Evolutionary conservation across 2,888 invertebrate species (phyloP), one percentile per base, ranked within the genome.

Genomic region (Tiphia femorata): DNA sequence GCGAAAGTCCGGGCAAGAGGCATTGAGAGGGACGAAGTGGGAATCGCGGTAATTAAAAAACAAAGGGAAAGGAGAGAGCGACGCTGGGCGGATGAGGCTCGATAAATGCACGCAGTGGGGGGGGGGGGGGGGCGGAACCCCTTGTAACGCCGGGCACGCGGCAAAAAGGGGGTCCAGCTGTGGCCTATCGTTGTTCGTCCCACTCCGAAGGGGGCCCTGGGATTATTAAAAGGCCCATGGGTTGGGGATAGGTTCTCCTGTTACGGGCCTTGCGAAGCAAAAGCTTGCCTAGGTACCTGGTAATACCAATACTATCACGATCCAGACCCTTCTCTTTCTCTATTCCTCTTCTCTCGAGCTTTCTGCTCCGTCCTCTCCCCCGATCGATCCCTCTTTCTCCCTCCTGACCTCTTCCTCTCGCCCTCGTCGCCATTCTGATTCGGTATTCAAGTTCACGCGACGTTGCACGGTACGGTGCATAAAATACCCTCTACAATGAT

Each of bases 401-500:
- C 29, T 21, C 21, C 12, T 38, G 20, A 37, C 30, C 35, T 50
- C 46, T 46, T 20, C 30, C 37, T 37, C 56, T 12, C 43, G 19
- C 35, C 49, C 46, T 33, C 51, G 25, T 52, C 30, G 33, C 43
- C 58, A 35, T 54, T 56, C 71, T 71, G 69, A 67, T 72, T 67
- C 68, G 68, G 72, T 62, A 64, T 70, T 63, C 69, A 60, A 71
- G 73, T 72, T 74, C 63, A 61, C 62, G 63, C 54, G 64, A 67
- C 67, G 64, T 64, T 72, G 69, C 70, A 69, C 58, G 73, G 71
- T 74, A n/a, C 72, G 73, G 67, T 75, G 66, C 72, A 77, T 75
- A 72, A 78, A 77, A 74, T 73, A 60, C 67, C 74, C 72, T 73
- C 68, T 72, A 75, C 77, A 77, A 78, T 77, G 77, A 78, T 78